Evolutionary conservation across 2,797 vertebrate genomes (phyloP).

Genomic region (Pipistrellus pygmaeus): DNA sequence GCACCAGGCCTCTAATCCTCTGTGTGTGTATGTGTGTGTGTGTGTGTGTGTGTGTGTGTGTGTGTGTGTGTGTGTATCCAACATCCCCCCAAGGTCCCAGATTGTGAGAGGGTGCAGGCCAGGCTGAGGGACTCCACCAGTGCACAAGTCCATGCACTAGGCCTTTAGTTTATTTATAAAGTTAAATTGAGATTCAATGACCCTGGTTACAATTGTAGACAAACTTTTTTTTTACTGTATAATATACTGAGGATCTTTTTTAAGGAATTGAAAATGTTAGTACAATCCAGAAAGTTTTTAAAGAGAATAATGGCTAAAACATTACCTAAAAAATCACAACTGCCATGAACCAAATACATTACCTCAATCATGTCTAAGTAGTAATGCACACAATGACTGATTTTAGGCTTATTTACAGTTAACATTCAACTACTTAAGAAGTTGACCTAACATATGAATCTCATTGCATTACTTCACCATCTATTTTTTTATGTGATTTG

Average conservation of each 20-base stretch:
- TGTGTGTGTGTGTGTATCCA: too few species aligned
- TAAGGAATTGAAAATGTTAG: neutral
- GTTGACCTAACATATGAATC: neutral
- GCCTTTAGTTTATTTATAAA: neutral
- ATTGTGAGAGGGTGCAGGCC: too few species aligned
- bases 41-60: too few species aligned
- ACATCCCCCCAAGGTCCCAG: too few species aligned
- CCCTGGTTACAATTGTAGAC: neutral
- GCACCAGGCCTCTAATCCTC: too few species aligned
- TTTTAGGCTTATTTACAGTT: neutral
- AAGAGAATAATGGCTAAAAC: neutral
- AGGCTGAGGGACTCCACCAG: too few species aligned
- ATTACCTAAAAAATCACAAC: neutral
- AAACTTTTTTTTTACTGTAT: neutral
- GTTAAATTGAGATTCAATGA: constrained; percentile 6
- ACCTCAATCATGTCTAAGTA: neutral
- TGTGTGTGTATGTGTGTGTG: too few species aligned
- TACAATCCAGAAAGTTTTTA: neutral
- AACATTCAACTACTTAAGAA: neutral
- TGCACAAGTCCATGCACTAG: too few species aligned
- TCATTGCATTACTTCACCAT: too few species aligned
- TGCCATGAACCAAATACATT: neutral
- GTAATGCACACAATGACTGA: neutral
- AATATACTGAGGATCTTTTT: neutral
- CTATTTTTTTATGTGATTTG: neutral